A percentile compares a stretch with the other conserved stretches of the same genome.
Evolutionary conservation across 2,888 invertebrate species (phyloP).

Genomic region (Stenchaetothrips biformis): DNA sequence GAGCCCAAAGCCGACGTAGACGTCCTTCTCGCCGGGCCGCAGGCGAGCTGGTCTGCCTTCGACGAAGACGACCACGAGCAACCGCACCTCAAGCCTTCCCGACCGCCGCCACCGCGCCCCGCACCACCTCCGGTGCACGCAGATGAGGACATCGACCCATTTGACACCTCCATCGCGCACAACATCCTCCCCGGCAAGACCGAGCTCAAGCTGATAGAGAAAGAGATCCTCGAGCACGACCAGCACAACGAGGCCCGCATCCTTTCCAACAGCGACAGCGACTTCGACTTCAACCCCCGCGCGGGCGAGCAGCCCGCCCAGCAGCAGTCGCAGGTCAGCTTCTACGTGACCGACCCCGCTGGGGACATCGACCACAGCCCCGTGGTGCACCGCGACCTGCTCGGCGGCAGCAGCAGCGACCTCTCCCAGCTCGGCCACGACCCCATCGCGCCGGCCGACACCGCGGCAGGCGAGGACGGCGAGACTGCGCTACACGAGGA

Average conservation of each 20-base stretch:
- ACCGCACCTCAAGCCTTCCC: constrained; percentile 38
- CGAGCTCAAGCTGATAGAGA: constrained; percentile 56
- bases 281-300: constrained; percentile 60
- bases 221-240: constrained; percentile 50
- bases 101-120: constrained; percentile 44
- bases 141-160: constrained; percentile 65
- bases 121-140: constrained; percentile 50
- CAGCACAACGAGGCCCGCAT: constrained; percentile 33
- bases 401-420: constrained; percentile 73
- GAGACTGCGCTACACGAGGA: constrained; percentile 51
- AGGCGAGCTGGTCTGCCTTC: constrained; percentile 31
- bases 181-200: constrained; percentile 64
- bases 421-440: constrained; percentile 62
- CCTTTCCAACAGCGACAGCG: constrained; percentile 43
- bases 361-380: constrained; percentile 43
- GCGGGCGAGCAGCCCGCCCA: constrained; percentile 56
- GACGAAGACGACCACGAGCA: constrained; percentile 28
- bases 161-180: constrained; percentile 78
- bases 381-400: constrained; percentile 58
- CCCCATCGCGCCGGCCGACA: constrained; percentile 57
- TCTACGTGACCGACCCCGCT: constrained; percentile 58
- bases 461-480: constrained; percentile 47
- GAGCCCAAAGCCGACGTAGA: constrained; percentile 35
- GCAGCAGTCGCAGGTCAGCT: constrained; percentile 51
- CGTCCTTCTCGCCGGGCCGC: constrained; percentile 32